Evolutionary conservation across 1,140 invertebrate species (phyloP).

Genomic region (Hylyphantes graminicola): DNA sequence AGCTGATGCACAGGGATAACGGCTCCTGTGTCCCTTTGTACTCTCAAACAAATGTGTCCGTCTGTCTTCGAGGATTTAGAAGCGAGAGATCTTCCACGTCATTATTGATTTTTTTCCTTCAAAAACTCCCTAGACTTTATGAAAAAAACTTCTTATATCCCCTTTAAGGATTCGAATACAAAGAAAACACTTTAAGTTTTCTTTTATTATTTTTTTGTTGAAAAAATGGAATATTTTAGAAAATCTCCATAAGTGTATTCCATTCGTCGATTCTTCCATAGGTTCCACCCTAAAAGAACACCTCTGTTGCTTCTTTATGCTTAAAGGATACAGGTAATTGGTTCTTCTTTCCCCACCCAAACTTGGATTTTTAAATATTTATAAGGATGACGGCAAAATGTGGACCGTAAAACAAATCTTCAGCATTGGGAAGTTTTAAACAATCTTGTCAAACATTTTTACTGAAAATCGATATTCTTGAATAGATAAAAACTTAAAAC

Average conservation of each 20-base stretch:
- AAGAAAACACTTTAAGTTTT: conserved; percentile 14
- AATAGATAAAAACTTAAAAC: too few relatives aligned
- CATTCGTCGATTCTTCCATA: too few relatives aligned
- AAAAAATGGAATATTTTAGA: conserved; percentile 51
- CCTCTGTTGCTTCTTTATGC: too few relatives aligned
- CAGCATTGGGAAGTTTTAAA: too few relatives aligned
- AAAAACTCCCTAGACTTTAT: neutral
- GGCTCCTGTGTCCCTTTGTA: conserved; percentile 46
- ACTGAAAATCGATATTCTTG: too few relatives aligned
- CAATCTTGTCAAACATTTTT: too few relatives aligned
- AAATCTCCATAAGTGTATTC: conserved; percentile 18
- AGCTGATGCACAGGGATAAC: conserved; percentile 26
- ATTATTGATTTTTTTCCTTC: conserved; percentile 46
- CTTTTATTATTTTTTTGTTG: neutral
- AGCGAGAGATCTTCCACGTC: conserved; percentile 37
- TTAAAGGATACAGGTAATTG: too few relatives aligned
- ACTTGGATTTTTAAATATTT: too few relatives aligned
- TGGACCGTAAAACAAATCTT: too few relatives aligned
- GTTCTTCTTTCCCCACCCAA: too few relatives aligned
- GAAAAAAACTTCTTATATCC: conserved; percentile 47
- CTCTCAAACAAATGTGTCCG: conserved; percentile 52
- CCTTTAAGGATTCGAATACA: conserved; percentile 50
- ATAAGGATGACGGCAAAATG: too few relatives aligned
- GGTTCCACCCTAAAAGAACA: too few relatives aligned
- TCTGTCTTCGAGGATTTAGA: conserved; percentile 46